Percentiles rank a stretch among this genome's conserved stretches.
Conservation (phyloP, 2,797 vertebrate genomes). For the Todus mexicanus region DNA sequence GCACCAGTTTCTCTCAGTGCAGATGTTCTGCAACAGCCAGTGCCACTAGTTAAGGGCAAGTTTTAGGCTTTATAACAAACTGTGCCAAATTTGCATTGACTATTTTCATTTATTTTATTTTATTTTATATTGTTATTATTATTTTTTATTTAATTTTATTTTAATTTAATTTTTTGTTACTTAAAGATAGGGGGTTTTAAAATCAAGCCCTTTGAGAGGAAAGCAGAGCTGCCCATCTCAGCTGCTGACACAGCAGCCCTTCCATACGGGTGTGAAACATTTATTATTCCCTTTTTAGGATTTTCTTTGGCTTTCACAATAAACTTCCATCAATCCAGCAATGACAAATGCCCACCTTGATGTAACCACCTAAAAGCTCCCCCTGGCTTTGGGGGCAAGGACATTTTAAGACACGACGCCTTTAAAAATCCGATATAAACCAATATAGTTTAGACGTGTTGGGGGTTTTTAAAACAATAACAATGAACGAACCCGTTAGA, state of each 20-base stretch:
- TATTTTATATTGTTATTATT: too few relatives aligned
- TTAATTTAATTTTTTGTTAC: too few relatives aligned
- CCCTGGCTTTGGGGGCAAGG: neutral
- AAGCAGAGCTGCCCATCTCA: neutral
- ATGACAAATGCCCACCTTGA: neutral
- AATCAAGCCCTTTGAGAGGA: neutral
- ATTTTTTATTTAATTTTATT: too few relatives aligned
- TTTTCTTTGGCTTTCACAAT: neutral
- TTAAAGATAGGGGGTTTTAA: too few relatives aligned
- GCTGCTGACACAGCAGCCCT: neutral
- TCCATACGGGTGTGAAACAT: neutral
- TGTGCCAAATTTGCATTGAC: neutral
- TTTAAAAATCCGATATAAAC: neutral
- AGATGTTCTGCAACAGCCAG: neutral
- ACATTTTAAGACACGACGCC: too few relatives aligned
- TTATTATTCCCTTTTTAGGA: neutral
- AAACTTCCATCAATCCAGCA: neutral
- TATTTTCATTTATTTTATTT: neutral
- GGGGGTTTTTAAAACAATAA: neutral
- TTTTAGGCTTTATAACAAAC: neutral
- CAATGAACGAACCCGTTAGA: neutral
- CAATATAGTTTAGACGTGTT: neutral
- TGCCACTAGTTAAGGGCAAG: neutral
- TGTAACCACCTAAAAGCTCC: neutral
- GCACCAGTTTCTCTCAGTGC: accelerated